Evolutionary conservation across 2,797 vertebrate species (phyloP).

Genomic region (Chelidonichthys spinosus): DNA sequence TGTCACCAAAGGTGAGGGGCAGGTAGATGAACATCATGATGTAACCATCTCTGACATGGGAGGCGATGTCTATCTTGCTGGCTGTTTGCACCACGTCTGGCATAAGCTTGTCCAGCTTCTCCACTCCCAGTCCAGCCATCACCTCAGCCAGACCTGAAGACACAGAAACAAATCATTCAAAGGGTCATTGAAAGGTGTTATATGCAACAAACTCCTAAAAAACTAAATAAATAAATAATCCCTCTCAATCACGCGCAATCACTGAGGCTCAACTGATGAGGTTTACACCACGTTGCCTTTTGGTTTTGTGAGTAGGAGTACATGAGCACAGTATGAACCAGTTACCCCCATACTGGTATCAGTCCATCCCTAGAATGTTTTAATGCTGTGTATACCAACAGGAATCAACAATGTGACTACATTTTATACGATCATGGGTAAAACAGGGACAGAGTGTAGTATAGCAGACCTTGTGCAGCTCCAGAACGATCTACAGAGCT

Average conservation of each 20-base stretch:
- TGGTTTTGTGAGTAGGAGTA: no score
- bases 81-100: conserved; percentile 98
- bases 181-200: background rate
- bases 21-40: conserved; percentile 99
- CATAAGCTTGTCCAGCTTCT: conserved; percentile 99
- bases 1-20: conserved; percentile 97
- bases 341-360: no score
- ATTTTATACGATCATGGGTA: background rate
- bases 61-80: conserved; percentile 97
- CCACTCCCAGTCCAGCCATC: conserved; percentile 97
- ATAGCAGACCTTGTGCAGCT: conserved; percentile 91
- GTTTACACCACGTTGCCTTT: no score
- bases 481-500: conserved; percentile 99
- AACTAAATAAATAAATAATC: no score
- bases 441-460: background rate
- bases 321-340: no score
- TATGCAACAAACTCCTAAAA: no score
- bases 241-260: no score
- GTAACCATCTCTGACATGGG: conserved; percentile 98
- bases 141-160: conserved; percentile 94
- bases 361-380: no score
- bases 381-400: no score
- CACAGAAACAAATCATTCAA: background rate
- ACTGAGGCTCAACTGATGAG: no score
- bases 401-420: no score